Conservation (phyloP, 2,888 invertebrate genomes). For the Drosophila acutilabella region DNA sequence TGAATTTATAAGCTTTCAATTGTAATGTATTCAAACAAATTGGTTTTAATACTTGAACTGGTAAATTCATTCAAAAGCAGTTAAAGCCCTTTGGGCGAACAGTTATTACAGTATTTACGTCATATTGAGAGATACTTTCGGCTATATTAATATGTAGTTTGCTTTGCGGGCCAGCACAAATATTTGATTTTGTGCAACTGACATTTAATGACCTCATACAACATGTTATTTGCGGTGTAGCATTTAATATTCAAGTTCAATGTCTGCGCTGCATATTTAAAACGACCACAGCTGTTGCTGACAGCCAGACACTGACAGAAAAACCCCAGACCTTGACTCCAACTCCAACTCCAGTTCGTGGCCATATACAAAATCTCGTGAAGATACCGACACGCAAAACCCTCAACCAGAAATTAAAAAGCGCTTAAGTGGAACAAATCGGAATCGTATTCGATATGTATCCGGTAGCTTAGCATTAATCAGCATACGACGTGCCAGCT, state of each 20-base stretch:
- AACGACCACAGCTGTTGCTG: constrained; percentile 64
- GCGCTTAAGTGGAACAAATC: constrained; percentile 32
- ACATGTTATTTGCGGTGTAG: constrained; percentile 66
- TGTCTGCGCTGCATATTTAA: constrained; percentile 50
- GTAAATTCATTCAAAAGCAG: constrained; percentile 15
- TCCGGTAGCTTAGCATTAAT: constrained; percentile 49
- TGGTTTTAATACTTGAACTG: no score
- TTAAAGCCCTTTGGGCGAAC: constrained; percentile 36
- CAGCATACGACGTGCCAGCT: constrained; percentile 38
- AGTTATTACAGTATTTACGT: constrained; percentile 36
- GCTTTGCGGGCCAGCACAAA: constrained; percentile 3
- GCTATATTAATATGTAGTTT: constrained; percentile 44
- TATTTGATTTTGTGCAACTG: constrained; percentile 63
- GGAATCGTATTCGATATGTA: constrained; percentile 38
- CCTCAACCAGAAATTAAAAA: constrained; percentile 25
- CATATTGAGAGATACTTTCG: constrained; percentile 15
- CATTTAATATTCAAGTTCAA: constrained; percentile 76
- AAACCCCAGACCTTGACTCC: constrained; percentile 1
- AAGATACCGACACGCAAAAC: neutral
- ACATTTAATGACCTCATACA: constrained; percentile 75
- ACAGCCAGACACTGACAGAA: constrained; percentile 48
- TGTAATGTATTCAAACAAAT: no score
- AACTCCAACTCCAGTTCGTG: neutral
- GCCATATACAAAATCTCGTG: neutral
- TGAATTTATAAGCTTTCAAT: no score